These are phyloP conservation scores for Pseudomugil tenellus DNA, from an alignment of 2,797 vertebrate species.

Conservation along the genomic window DNA sequence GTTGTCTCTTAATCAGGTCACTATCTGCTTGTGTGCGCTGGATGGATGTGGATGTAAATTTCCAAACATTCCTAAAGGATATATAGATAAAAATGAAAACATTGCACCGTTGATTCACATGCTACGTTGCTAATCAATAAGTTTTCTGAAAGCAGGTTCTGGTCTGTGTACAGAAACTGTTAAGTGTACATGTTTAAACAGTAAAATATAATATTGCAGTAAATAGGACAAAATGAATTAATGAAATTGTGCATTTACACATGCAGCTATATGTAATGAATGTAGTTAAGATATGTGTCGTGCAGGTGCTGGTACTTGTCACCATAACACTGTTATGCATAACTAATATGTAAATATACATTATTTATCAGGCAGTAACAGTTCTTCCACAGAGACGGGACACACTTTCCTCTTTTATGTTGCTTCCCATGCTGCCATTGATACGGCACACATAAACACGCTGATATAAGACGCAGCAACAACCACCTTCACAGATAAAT, in stretches of 20 bases:
- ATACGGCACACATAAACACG: not conserved
- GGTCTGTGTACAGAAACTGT: too few species aligned
- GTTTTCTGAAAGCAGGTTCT: too few species aligned
- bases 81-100: not conserved
- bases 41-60: conserved; percentile 20
- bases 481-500: not conserved
- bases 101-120: not conserved
- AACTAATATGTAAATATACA: not conserved
- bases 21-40: conserved; percentile 21
- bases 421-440: not conserved
- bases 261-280: not conserved
- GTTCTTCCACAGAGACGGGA: not conserved
- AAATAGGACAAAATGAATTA: not conserved
- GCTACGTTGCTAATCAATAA: not conserved
- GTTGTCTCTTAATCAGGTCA: conserved; percentile 28
- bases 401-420: not conserved
- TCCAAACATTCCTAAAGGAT: conserved; percentile 4
- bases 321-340: not conserved
- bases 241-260: not conserved
- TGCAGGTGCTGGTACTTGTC: not conserved
- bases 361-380: not conserved
- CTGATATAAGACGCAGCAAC: not conserved
- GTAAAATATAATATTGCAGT: too few species aligned
- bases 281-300: not conserved
- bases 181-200: too few species aligned